Evolutionary conservation across 2,888 invertebrate species (phyloP).

Genomic region (Fabriciana adippe): DNA sequence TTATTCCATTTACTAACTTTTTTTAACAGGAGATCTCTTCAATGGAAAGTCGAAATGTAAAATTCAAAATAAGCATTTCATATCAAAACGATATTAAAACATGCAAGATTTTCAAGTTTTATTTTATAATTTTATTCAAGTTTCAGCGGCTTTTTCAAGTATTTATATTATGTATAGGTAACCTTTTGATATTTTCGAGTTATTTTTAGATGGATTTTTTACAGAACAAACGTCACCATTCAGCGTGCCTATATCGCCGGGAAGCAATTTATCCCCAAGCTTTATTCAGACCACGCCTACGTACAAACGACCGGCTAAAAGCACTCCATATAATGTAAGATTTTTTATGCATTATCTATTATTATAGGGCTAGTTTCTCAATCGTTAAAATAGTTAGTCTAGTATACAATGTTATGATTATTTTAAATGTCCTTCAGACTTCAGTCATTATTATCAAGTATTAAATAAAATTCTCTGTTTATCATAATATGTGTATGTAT

Average conservation of each 20-base stretch:
- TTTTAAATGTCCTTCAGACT: no score
- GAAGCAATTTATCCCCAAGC: slow-evolving; percentile 64
- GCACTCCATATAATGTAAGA: slow-evolving; percentile 73
- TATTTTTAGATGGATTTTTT: slow-evolving; percentile 38
- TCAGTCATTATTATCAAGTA: no score
- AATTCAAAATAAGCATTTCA: no score
- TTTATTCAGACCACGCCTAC: slow-evolving; percentile 69
- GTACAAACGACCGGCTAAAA: slow-evolving; percentile 70
- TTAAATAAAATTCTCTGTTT: no score
- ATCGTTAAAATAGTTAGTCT: no score
- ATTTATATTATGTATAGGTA: background rate
- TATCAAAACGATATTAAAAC: background rate
- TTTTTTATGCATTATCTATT: slow-evolving; percentile 3
- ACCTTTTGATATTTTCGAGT: background rate
- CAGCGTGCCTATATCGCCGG: slow-evolving; percentile 70
- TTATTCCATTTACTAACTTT: no score
- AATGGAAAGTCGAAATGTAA: no score
- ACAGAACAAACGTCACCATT: slow-evolving; percentile 70
- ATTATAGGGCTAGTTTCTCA: background rate
- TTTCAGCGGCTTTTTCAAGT: background rate
- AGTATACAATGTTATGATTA: no score
- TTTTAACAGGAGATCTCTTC: no score
- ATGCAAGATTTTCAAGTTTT: background rate
- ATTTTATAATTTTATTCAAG: no score
- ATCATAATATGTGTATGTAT: no score